Evolutionary conservation across 2,113 vertebrate species (phyloP).

Genomic region (Hippopotamus amphibius): DNA sequence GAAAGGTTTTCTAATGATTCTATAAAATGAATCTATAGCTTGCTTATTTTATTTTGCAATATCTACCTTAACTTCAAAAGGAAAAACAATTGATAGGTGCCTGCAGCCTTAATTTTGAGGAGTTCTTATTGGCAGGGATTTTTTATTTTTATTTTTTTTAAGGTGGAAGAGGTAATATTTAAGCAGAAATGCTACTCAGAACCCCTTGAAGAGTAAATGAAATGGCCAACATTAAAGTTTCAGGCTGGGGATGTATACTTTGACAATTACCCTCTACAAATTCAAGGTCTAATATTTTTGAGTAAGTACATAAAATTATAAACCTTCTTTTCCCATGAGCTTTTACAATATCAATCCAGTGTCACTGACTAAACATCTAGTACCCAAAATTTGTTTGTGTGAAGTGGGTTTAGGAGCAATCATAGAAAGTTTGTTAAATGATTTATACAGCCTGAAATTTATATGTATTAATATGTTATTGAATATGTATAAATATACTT

Average conservation of each 20-base stretch:
- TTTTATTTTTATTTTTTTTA: background rate
- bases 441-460: background rate
- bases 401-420: background rate
- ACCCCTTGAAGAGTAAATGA: background rate
- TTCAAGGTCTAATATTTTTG: background rate
- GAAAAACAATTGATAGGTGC: background rate
- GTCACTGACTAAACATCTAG: background rate
- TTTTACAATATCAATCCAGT: background rate
- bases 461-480: background rate
- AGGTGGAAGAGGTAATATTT: background rate
- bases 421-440: background rate
- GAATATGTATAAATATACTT: background rate
- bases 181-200: background rate
- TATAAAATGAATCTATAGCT: background rate
- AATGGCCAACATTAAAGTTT: background rate
- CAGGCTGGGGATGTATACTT: background rate
- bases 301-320: background rate
- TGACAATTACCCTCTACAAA: background rate
- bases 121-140: background rate
- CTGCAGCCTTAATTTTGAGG: background rate
- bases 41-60: background rate
- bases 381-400: background rate
- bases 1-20: background rate
- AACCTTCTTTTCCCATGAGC: background rate
- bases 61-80: background rate